Evolutionary conservation across 1,140 invertebrate species (phyloP), one percentile per base, ranked within the genome.

Genomic region (Procambarus clarkii): DNA sequence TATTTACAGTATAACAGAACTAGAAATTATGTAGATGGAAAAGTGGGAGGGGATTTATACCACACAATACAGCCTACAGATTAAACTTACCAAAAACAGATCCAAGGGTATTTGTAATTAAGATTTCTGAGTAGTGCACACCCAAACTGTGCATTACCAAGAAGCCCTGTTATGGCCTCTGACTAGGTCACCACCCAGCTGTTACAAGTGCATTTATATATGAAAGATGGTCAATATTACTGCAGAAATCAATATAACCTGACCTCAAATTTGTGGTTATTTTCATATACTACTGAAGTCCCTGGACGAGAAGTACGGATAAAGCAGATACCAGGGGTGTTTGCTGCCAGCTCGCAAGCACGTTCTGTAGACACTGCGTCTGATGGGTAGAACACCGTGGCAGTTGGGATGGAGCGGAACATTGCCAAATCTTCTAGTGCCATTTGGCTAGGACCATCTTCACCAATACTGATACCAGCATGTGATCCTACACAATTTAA

Each of bases 381-480:
- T 92, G 96, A 96, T 21, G 99, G 99, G 94, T 99, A 99, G 95
- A 99, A 99, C 0, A 99, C 97, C 3, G 98, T 99, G 88, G 97
- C 96, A 76, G 97, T 95, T 64, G 99, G 98, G 93, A 99, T 96
- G 15, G 97, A 94, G 83, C 99, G 96, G 96, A 99, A 99, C 96
- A 99, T 96, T 0, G 98, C 98, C 69, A 99, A 95, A 95, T 99
- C 99, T 95, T 99, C 99, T 0, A 99, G 95, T 76, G 98, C 99
- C 99, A 99, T 99, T 95, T 99, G 99, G 81, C 98, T 99, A n/a
- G 99, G 99, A 7, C 99, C 99, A 95, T 99, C 99, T 95, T 99
- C 98, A 94, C 96, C 96, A 94, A 96, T 96, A 93, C 98, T 99
- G 48, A 99, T 97, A 86, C 99, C 99, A 94, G 97, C 98, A 95